Evolutionary conservation across 1,140 invertebrate genomes (phyloP).

Genomic region (Drosophila sp.): DNA sequence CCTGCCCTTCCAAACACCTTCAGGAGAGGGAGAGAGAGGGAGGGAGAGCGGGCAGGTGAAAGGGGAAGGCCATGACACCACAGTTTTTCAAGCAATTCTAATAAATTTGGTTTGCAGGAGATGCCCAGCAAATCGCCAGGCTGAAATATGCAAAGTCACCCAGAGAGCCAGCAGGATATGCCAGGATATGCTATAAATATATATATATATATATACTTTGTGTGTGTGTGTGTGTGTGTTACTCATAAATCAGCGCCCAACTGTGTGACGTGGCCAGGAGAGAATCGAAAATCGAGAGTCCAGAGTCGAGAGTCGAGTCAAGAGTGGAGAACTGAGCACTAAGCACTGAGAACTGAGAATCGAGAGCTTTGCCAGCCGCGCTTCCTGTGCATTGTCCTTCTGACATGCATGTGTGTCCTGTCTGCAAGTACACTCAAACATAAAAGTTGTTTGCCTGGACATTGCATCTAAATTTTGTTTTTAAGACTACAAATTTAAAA

Average conservation of each 20-base stretch:
- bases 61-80: slow-evolving; percentile 54
- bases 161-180: slow-evolving; percentile 41
- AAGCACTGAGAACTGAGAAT: slow-evolving; percentile 3
- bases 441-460: neutral
- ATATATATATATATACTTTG: slow-evolving; percentile 27
- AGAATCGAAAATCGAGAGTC: neutral
- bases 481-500: no score
- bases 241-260: slow-evolving; percentile 32
- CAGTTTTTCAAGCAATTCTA: slow-evolving; percentile 76
- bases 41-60: neutral
- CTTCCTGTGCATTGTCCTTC: slow-evolving; percentile 22
- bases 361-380: slow-evolving; percentile 16
- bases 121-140: slow-evolving; percentile 25
- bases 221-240: slow-evolving; percentile 7
- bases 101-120: slow-evolving; percentile 58
- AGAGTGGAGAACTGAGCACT: neutral
- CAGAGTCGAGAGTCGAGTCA: no score
- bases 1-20: no score
- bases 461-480: no score
- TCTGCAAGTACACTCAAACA: neutral
- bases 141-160: slow-evolving; percentile 73
- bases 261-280: slow-evolving; percentile 10
- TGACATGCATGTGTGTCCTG: neutral
- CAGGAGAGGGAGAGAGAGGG: no score
- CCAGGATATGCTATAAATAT: slow-evolving; percentile 23